These are phyloP conservation scores for Camelus bactrianus DNA, from an alignment of 2,113 vertebrate genomes.

Conservation along the genomic window DNA sequence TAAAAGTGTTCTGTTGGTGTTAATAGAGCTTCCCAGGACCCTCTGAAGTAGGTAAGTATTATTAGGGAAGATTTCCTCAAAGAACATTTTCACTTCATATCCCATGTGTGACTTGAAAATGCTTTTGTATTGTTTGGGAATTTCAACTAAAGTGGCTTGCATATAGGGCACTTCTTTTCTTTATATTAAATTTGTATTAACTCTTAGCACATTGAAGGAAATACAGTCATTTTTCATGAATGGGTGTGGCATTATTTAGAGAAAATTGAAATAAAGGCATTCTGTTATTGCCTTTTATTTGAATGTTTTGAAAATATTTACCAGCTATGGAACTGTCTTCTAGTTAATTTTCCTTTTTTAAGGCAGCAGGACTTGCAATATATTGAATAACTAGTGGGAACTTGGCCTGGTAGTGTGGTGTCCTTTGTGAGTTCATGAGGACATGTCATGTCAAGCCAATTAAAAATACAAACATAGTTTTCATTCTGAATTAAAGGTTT, in stretches of 20 bases:
- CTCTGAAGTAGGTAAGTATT: constrained; percentile 77
- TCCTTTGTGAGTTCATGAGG: constrained; percentile 27
- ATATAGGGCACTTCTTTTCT: not conserved
- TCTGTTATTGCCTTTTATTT: constrained; percentile 29
- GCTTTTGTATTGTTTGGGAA: constrained; percentile 70
- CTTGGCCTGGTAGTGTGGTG: not conserved
- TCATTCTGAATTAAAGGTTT: constrained; percentile 49
- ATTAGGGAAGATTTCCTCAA: constrained; percentile 72
- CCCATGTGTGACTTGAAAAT: constrained; percentile 74
- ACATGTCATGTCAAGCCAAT: not conserved
- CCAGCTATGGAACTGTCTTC: not conserved
- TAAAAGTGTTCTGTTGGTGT: constrained; percentile 76
- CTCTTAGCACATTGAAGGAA: not conserved
- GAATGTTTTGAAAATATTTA: constrained; percentile 50
- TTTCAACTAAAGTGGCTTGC: constrained; percentile 49
- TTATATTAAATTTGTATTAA: constrained; percentile 17
- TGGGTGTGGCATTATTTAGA: constrained; percentile 42
- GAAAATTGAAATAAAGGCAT: constrained; percentile 60
- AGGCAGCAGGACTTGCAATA: constrained; percentile 1
- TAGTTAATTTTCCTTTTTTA: constrained; percentile 40
- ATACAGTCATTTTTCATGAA: constrained; percentile 35
- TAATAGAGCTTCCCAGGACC: constrained; percentile 77
- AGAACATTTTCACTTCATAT: constrained; percentile 68
- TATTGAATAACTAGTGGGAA: not conserved
- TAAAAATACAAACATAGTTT: not conserved